Base-by-base conservation (phyloP, 2,113 vertebrate species). In the Hippocampus abdominalis region DNA sequence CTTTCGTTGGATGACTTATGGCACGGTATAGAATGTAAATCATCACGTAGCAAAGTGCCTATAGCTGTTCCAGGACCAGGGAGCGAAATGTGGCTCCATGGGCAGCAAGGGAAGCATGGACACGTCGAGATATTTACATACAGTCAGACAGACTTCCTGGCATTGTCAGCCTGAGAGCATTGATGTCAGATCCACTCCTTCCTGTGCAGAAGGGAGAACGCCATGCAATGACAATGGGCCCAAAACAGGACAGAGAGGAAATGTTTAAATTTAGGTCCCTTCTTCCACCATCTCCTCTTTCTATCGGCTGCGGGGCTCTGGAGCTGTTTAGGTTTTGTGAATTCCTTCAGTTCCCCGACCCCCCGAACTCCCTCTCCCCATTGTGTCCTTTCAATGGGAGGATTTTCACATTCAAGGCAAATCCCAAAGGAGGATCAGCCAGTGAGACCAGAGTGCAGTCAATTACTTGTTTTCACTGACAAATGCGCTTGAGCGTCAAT, bases 121-220 rank as follows among this genome's bases (percentile, higher is more conserved):
- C 86, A 88, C 81, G 42, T 71, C 71, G 75, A 90, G 90, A 91
- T 93, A 93, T 93, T 93, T 91, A 91, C 91, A 92, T 90, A 86
- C 86, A 89, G 81, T 91, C 89, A 88, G 89, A 86, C 90, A 91
- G 91, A 86, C 89, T 93, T 93, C 92, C 92, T 91, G 91, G 81
- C 87, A 90, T 93, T 93, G 91, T 92, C 83, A 88, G 87, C 65
- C 85, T 53, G 80, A 84, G 86, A 87, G 89, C 84, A 84, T 87
- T 92, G 90, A 90, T 92, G 90, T 91, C 90, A 93, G 90, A 91
- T 91, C 92, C 88, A 87, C 90, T 92, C 84, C 84, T 93, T 93
- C 92, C 92, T 93, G 91, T 89, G 88, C 87, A 89, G 84, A 84
- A 88, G 88, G 86, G 87, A 89, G 86, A 89, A 92, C 75, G 79